Percentiles rank a stretch among this genome's conserved stretches.
Conservation (phyloP, 2,888 invertebrate species). For the Homarus gammarus region DNA sequence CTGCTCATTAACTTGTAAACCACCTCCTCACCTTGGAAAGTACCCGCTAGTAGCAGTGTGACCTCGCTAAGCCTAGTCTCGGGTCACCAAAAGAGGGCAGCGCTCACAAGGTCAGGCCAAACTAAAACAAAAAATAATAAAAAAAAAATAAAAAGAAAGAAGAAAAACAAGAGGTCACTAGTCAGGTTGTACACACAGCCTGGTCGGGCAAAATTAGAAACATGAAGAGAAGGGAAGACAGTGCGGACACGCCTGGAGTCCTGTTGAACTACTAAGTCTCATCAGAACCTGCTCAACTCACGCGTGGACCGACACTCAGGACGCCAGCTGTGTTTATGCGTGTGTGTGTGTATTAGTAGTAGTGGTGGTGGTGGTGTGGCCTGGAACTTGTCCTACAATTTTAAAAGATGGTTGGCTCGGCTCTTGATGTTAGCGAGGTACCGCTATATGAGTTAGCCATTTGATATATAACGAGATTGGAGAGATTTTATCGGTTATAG, state of each 20-base stretch:
- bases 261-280: neutral
- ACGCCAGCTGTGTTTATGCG: neutral
- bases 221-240: too few species aligned
- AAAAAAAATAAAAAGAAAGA: too few species aligned
- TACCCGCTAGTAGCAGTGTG: constrained; percentile 6
- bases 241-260: too few species aligned
- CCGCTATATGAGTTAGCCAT: neutral
- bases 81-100: neutral
- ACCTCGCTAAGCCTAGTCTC: neutral
- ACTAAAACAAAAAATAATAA: too few species aligned
- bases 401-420: too few species aligned
- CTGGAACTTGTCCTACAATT: too few species aligned
- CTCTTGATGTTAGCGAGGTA: neutral
- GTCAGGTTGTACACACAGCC: too few species aligned
- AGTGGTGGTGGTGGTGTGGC: too few species aligned
- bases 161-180: too few species aligned
- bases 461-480: neutral
- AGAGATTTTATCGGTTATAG: neutral
- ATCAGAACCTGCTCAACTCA: neutral
- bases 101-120: neutral
- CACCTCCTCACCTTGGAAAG: neutral
- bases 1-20: constrained; percentile 12
- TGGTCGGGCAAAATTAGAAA: too few species aligned
- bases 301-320: neutral
- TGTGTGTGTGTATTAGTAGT: neutral